phyloP scores from a whole-genome alignment of 2,888 invertebrate species.

The Leptinotarsa peninsularis region DNA sequence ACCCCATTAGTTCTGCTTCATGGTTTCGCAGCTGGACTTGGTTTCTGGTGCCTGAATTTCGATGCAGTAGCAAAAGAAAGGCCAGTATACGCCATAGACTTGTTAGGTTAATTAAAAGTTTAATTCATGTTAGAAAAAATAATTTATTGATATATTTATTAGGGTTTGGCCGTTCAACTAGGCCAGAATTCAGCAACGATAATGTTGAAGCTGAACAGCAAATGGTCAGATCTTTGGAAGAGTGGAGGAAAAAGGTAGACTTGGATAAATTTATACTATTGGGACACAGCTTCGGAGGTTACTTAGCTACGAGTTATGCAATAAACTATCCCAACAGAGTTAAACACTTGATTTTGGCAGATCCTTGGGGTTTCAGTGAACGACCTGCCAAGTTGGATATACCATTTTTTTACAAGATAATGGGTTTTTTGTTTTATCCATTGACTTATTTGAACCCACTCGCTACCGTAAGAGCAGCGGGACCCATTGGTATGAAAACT shows the following conservation, averaged over 20 bases:
- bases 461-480: constrained; percentile 89
- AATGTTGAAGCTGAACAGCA: constrained; percentile 85
- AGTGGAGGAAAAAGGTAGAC: constrained; percentile 90
- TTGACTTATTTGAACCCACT: constrained; percentile 81
- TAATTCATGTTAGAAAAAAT: not conserved
- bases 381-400: constrained; percentile 71
- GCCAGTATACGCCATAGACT: constrained; percentile 91
- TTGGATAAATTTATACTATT: constrained; percentile 86
- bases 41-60: constrained; percentile 91
- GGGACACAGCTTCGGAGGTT: constrained; percentile 95
- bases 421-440: constrained; percentile 82
- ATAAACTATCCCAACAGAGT: constrained; percentile 87
- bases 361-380: constrained; percentile 85
- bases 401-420: constrained; percentile 83
- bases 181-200: constrained; percentile 85
- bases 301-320: constrained; percentile 87
- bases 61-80: constrained; percentile 81
- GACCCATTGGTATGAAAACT: constrained; percentile 76
- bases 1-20: constrained; percentile 90
- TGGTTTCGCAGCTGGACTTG: constrained; percentile 93
- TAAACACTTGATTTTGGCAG: constrained; percentile 90
- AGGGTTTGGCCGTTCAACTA: constrained; percentile 94
- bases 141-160: constrained; percentile 1
- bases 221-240: constrained; percentile 92
- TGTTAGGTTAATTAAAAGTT: constrained; percentile 57